These are phyloP conservation scores for Tipula lateralis DNA, from an alignment of 2,888 invertebrate species.

Conservation along the genomic window DNA sequence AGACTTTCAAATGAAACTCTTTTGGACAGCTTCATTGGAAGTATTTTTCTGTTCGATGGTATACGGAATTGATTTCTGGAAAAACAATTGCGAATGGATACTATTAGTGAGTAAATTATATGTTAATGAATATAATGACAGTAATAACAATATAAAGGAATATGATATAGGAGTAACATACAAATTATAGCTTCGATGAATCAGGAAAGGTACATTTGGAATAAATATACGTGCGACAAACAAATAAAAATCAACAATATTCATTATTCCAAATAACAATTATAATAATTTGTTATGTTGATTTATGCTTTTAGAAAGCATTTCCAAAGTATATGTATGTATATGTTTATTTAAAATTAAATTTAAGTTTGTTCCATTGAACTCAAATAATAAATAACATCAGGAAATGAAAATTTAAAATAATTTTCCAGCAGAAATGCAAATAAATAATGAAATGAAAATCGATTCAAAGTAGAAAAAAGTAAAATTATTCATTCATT, in stretches of 20 bases:
- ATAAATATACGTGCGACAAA: not conserved
- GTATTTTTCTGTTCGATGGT: too few relatives aligned
- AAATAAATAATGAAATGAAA: not conserved
- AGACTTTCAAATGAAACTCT: too few relatives aligned
- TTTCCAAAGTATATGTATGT: not conserved
- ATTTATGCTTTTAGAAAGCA: not conserved
- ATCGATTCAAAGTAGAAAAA: not conserved
- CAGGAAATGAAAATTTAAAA: not conserved
- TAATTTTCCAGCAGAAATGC: conserved; percentile 1
- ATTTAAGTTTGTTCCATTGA: not conserved
- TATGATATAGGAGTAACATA: too few relatives aligned
- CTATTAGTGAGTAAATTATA: too few relatives aligned
- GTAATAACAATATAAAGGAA: too few relatives aligned
- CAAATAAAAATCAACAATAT: not conserved
- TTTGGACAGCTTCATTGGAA: too few relatives aligned
- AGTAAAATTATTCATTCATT: not conserved
- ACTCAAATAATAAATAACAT: not conserved
- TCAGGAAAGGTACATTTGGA: too few relatives aligned
- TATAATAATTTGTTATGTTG: conserved; percentile 9
- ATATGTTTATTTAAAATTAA: not conserved
- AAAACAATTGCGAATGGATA: too few relatives aligned
- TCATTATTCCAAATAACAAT: not conserved
- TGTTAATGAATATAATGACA: too few relatives aligned
- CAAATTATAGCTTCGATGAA: too few relatives aligned
- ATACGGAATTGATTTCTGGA: too few relatives aligned